Conservation (phyloP, 2,797 vertebrate genomes). For the Tinamus major region DNA sequence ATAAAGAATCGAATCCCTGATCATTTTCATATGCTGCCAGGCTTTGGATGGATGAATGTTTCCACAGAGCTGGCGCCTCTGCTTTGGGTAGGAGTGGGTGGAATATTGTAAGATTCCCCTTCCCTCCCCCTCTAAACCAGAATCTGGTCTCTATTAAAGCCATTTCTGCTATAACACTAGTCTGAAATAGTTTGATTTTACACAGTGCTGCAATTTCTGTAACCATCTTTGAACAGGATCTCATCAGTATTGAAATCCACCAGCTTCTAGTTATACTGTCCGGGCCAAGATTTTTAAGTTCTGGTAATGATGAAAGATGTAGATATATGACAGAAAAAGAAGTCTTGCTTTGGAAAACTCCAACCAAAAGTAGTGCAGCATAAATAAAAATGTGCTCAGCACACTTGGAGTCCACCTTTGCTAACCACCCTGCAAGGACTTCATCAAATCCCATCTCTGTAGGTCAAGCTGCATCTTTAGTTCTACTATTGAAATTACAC, state of each 20-base stretch:
- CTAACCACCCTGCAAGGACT: background rate
- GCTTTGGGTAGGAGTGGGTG: constrained; percentile 52
- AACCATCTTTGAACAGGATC: constrained; percentile 1
- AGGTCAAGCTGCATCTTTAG: background rate
- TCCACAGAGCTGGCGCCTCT: constrained; percentile 77
- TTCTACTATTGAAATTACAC: background rate
- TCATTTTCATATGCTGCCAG: constrained; percentile 81
- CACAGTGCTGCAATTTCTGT: constrained; percentile 43
- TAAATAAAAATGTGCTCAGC: background rate
- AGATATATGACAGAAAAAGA: background rate
- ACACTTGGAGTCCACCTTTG: background rate
- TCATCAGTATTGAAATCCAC: background rate
- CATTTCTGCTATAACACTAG: constrained; percentile 52
- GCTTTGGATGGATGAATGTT: constrained; percentile 73
- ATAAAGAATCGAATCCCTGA: constrained; percentile 65
- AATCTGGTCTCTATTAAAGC: constrained; percentile 81
- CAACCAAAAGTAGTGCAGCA: background rate
- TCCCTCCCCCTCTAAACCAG: constrained; percentile 38
- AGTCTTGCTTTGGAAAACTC: background rate
- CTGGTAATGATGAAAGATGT: background rate
- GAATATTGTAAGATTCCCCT: constrained; percentile 66
- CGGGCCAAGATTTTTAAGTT: background rate
- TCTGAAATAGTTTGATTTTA: constrained; percentile 42
- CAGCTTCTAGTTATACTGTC: background rate
- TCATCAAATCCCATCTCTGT: background rate